phyloP scores from a whole-genome alignment of 2,888 invertebrate genomes.

The Acanthosepion pharaonis region DNA sequence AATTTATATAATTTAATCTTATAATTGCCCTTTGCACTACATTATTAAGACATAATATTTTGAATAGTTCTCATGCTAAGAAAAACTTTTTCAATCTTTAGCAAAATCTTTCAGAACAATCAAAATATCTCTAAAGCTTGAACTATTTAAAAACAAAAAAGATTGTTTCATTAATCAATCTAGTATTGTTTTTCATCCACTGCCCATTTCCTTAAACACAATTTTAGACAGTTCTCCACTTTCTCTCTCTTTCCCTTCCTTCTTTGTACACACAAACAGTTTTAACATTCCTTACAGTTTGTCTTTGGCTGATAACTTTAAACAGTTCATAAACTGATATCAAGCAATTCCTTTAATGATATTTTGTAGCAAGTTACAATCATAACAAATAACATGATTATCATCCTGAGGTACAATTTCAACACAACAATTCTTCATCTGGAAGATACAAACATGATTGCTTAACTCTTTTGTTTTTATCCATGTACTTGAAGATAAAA shows the following conservation, averaged over 20 bases:
- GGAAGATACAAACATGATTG: background rate
- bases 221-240: background rate
- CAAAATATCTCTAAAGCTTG: background rate
- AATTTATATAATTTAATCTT: too few relatives aligned
- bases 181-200: background rate
- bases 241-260: background rate
- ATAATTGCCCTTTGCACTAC: too few relatives aligned
- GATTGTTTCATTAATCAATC: background rate
- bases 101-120: background rate
- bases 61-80: background rate
- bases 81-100: background rate
- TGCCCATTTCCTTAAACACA: background rate
- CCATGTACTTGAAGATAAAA: background rate
- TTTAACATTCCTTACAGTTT: background rate
- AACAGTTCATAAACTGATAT: background rate
- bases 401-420: background rate
- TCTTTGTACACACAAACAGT: background rate
- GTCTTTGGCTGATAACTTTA: background rate
- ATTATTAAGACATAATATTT: too few relatives aligned
- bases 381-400: background rate
- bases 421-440: background rate
- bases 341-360: background rate
- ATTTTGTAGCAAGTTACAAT: background rate
- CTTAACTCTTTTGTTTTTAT: background rate
- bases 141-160: background rate